Evolutionary conservation across 2,888 invertebrate genomes (phyloP).

Genomic region (Pachycephus smyrnensis): DNA sequence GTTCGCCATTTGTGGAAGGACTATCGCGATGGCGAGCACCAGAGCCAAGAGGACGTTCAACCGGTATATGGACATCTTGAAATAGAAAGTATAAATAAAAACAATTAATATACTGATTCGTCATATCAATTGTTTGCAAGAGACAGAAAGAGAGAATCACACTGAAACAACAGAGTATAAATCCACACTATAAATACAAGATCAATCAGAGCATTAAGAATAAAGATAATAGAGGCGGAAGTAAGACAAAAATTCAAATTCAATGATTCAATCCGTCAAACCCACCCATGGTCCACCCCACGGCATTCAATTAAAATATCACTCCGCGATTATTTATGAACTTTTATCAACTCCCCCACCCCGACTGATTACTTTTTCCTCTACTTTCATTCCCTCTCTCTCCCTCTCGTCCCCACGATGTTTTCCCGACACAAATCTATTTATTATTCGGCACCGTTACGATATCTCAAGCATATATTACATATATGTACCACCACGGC

Average conservation of each 20-base stretch:
- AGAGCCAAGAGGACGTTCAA: constrained; percentile 48
- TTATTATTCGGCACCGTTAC: not conserved
- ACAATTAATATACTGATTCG: not conserved
- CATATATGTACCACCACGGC: not conserved
- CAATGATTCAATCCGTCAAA: not conserved
- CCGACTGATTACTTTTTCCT: not conserved
- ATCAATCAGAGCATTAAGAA: not conserved
- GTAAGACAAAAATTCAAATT: not conserved
- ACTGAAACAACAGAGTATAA: not conserved
- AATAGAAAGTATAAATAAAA: constrained; percentile 19
- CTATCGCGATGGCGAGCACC: constrained; percentile 45
- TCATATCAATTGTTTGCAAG: not conserved
- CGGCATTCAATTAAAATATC: not conserved
- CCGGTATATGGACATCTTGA: constrained; percentile 58
- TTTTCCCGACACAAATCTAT: not conserved
- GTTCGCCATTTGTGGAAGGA: constrained; percentile 42
- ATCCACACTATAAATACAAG: not conserved
- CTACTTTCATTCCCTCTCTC: not conserved
- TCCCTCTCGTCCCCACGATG: not conserved
- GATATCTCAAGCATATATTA: not conserved
- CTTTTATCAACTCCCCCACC: not conserved
- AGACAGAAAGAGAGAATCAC: no score
- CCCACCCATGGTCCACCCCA: not conserved
- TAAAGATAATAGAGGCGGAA: not conserved
- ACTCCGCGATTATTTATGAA: not conserved